Percentiles rank a stretch among this genome's conserved stretches.
Conservation (phyloP, 2,888 invertebrate genomes). For the Tipula helvola region DNA sequence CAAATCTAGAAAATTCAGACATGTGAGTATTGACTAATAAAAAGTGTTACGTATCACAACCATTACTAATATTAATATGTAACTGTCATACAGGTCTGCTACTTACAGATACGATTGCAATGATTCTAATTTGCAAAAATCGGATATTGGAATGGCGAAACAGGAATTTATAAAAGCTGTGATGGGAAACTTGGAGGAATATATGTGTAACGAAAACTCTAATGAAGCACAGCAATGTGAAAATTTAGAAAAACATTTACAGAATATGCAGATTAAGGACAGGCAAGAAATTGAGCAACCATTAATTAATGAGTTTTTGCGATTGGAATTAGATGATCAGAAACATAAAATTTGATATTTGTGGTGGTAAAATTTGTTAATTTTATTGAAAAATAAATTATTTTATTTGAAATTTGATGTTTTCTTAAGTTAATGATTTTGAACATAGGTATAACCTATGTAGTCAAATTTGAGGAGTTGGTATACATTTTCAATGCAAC, state of each 20-base stretch:
- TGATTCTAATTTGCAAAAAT: background rate
- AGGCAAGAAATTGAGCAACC: background rate
- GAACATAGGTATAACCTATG: no score
- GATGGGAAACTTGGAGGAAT: background rate
- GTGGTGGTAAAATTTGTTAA: background rate
- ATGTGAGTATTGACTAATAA: background rate
- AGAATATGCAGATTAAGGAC: background rate
- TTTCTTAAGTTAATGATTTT: no score
- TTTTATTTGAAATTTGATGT: background rate
- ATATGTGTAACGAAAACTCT: background rate
- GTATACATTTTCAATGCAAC: no score
- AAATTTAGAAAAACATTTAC: background rate
- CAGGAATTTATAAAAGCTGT: background rate
- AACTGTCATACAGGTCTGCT: background rate
- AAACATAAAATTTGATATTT: background rate
- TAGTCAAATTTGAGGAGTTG: no score
- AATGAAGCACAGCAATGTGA: background rate
- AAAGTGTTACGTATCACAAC: background rate
- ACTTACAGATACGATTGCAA: background rate
- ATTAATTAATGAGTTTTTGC: background rate
- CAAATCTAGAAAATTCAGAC: background rate
- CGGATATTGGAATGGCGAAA: background rate
- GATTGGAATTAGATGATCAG: background rate
- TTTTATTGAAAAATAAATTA: background rate
- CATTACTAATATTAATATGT: background rate